A percentile compares a stretch with the other conserved stretches of the same genome.
Conservation (phyloP, 2,113 vertebrate genomes). For the Scomber scombrus region DNA sequence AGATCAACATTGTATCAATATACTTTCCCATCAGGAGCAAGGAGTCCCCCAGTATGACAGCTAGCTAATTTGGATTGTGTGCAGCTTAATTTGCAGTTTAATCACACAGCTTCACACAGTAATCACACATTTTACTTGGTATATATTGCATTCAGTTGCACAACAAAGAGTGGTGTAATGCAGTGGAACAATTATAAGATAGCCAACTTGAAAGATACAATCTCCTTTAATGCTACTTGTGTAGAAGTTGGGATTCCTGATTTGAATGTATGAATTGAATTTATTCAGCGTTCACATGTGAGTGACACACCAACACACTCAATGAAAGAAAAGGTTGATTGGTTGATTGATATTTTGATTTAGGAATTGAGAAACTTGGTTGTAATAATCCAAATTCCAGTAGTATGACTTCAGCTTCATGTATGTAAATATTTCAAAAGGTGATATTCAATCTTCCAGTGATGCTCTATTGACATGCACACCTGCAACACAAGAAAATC, state of each 20-base stretch:
- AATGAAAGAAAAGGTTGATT: too few relatives aligned
- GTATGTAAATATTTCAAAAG: not conserved
- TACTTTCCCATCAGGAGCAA: not conserved
- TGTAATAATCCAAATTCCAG: too few relatives aligned
- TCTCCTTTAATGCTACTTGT: too few relatives aligned
- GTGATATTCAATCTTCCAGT: slow-evolving; percentile 7
- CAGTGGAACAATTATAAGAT: not conserved
- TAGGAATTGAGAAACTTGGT: too few relatives aligned
- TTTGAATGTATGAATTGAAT: too few relatives aligned
- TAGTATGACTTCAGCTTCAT: not conserved
- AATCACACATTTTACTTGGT: not conserved
- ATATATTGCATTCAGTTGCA: not conserved
- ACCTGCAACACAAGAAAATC: slow-evolving; percentile 17
- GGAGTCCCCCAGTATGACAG: not conserved
- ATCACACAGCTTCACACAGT: not conserved
- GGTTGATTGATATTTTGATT: too few relatives aligned
- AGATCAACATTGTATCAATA: not conserved
- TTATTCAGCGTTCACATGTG: too few relatives aligned
- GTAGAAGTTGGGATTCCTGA: too few relatives aligned
- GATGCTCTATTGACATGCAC: slow-evolving; percentile 8
- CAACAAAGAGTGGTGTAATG: not conserved
- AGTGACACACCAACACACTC: slow-evolving; percentile 4
- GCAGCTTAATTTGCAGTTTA: not conserved
- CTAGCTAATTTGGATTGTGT: not conserved
- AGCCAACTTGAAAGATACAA: not conserved